These are phyloP conservation scores for Carlito syrichta DNA, from an alignment of 2,113 vertebrate genomes.

Conservation along the genomic window DNA sequence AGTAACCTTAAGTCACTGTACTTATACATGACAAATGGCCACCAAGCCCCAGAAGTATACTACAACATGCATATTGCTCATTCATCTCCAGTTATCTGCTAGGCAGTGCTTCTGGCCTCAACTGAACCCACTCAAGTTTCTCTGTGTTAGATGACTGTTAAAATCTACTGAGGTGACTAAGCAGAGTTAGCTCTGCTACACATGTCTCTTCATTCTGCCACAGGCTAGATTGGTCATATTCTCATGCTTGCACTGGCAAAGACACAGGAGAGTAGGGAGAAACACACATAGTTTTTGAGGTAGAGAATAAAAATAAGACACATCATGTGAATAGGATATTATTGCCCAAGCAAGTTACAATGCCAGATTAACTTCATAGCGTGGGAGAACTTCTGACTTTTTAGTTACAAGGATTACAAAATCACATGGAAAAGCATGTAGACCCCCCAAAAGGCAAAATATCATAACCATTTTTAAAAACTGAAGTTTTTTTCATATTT, in stretches of 20 bases:
- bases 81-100: neutral
- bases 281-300: neutral
- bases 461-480: neutral
- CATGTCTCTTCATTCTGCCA: neutral
- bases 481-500: neutral
- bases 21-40: neutral
- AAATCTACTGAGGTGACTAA: neutral
- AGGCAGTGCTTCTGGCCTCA: neutral
- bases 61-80: neutral
- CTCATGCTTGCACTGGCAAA: neutral
- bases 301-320: neutral
- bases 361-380: neutral
- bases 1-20: neutral
- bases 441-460: neutral
- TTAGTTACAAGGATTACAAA: neutral
- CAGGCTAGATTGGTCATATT: neutral
- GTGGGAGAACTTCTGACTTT: neutral
- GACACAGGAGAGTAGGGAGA: neutral
- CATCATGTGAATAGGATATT: neutral
- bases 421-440: fast-evolving
- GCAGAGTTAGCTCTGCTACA: neutral
- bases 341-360: neutral
- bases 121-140: neutral
- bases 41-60: neutral
- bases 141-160: neutral